These are phyloP conservation scores for Epinephelus awoara DNA, from an alignment of 2,797 vertebrate species.

Conservation along the genomic window DNA sequence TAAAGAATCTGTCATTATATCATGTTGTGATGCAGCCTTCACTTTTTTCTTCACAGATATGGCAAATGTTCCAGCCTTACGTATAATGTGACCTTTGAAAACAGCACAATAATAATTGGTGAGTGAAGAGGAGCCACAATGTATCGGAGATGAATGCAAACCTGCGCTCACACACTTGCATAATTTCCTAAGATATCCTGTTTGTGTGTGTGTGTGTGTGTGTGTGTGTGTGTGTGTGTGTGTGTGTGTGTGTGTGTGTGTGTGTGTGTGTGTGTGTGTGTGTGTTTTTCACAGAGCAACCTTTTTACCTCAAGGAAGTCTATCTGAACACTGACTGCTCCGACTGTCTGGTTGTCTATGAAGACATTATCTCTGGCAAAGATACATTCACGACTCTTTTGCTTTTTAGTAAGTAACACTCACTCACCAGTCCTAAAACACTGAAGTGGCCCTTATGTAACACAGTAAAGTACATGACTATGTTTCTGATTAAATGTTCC, in stretches of 20 bases:
- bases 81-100: conserved; percentile 74
- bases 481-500: background rate
- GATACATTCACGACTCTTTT: conserved; percentile 68
- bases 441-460: background rate
- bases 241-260: conserved; percentile 1
- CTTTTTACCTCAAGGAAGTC: conserved; percentile 74
- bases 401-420: conserved; percentile 74
- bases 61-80: conserved; percentile 58
- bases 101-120: conserved; percentile 75
- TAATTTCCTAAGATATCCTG: background rate
- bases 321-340: conserved; percentile 68
- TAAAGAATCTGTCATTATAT: too few species aligned
- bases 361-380: conserved; percentile 55
- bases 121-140: conserved; percentile 31
- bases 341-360: conserved; percentile 67
- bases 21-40: too few species aligned
- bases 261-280: conserved; percentile 12
- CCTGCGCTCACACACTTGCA: background rate
- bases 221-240: conserved; percentile 11
- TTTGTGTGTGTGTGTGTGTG: conserved; percentile 6
- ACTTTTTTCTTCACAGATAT: conserved; percentile 43
- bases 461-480: background rate
- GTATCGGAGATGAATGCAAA: background rate
- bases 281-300: conserved; percentile 61
- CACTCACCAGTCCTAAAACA: background rate